phyloP scores from a whole-genome alignment of 2,113 vertebrate species.

The Pimephales promelas region DNA sequence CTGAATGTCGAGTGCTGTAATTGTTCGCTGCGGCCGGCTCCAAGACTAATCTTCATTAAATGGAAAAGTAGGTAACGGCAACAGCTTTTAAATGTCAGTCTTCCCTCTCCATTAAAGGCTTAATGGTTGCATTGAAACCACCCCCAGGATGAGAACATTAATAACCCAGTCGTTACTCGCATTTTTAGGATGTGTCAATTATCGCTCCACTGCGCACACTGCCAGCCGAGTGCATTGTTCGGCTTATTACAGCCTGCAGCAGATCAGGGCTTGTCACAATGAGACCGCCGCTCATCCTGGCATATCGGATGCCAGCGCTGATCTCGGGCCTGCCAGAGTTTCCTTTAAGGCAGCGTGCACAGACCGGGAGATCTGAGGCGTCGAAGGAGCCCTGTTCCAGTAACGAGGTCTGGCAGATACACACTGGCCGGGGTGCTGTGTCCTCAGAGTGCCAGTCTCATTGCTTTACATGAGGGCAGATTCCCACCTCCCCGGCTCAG shows the following conservation, averaged over 20 bases:
- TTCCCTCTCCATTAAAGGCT: constrained; percentile 77
- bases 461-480: constrained; percentile 63
- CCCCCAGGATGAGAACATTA: constrained; percentile 74
- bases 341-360: constrained; percentile 33
- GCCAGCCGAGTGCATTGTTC: constrained; percentile 65
- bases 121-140: constrained; percentile 74
- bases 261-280: constrained; percentile 44
- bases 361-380: constrained; percentile 37
- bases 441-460: constrained; percentile 50
- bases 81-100: constrained; percentile 73
- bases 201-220: constrained; percentile 63
- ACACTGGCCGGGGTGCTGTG: constrained; percentile 40
- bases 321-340: constrained; percentile 32
- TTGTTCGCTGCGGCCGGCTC: constrained; percentile 45
- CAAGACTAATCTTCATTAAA: constrained; percentile 69
- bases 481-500: constrained; percentile 63
- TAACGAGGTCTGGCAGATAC: constrained; percentile 52
- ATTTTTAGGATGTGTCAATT: constrained; percentile 76
- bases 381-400: constrained; percentile 36
- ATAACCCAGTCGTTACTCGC: constrained; percentile 73
- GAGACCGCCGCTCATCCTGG: constrained; percentile 45
- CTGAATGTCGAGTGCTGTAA: constrained; percentile 56
- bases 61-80: constrained; percentile 64
- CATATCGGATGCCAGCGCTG: constrained; percentile 9
- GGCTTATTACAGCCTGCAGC: constrained; percentile 63